Conservation (phyloP, 2,888 invertebrate species). For the Lycia hirtaria region DNA sequence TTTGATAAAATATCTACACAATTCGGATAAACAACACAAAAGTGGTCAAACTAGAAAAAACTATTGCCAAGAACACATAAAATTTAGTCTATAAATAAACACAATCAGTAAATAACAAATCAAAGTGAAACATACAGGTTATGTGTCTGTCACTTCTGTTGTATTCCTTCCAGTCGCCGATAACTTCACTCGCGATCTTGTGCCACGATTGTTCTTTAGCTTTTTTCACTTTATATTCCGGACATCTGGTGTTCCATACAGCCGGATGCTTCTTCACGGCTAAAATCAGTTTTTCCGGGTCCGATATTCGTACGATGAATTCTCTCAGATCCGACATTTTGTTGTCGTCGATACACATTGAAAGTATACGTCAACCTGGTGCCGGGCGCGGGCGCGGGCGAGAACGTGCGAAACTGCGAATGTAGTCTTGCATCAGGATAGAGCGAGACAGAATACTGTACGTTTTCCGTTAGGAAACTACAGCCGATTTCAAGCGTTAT, state of each 20-base stretch:
- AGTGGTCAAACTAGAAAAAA: no score
- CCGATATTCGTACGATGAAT: neutral
- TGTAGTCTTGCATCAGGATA: slow-evolving; percentile 1
- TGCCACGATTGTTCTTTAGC: slow-evolving; percentile 2
- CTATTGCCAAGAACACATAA: no score
- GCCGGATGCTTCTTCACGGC: slow-evolving; percentile 3
- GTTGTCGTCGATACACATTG: neutral
- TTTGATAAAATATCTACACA: neutral
- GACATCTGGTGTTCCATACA: slow-evolving; percentile 12
- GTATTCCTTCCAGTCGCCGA: slow-evolving; percentile 3
- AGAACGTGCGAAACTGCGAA: neutral
- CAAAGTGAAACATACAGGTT: neutral
- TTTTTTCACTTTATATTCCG: slow-evolving; percentile 9
- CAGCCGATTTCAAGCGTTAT: neutral
- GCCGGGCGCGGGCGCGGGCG: neutral
- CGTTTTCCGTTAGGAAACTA: neutral
- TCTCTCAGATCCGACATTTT: slow-evolving; percentile 1
- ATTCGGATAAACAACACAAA: neutral
- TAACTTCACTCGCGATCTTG: slow-evolving; percentile 1
- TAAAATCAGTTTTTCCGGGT: slow-evolving; percentile 3
- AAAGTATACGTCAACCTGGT: neutral
- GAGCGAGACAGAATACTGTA: slow-evolving; percentile 3
- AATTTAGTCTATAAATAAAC: neutral
- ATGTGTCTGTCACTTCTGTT: neutral
- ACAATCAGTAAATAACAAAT: neutral